Conservation (phyloP, 2,113 vertebrate genomes). For the Ammospiza caudacuta region DNA sequence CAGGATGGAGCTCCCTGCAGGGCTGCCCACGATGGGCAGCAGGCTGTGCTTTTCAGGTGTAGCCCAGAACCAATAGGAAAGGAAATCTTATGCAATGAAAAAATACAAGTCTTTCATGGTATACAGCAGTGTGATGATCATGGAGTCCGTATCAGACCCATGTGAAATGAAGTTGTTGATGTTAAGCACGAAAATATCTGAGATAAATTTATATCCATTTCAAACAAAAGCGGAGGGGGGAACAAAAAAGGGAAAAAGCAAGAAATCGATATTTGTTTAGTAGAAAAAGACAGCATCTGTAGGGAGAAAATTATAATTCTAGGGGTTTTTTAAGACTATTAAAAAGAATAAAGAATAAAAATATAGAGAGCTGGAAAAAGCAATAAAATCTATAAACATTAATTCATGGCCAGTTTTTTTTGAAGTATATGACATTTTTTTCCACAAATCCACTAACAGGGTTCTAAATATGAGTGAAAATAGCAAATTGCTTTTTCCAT, state of each 20-base stretch:
- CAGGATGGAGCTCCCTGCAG: neutral
- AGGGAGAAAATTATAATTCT: conserved; percentile 65
- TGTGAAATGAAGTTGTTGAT: neutral
- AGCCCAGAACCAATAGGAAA: neutral
- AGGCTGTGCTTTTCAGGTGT: neutral
- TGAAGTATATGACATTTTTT: conserved; percentile 49
- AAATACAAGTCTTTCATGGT: neutral
- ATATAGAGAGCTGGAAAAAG: conserved; percentile 14
- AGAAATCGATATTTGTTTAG: conserved; percentile 50
- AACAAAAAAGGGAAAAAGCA: neutral
- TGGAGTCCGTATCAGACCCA: neutral
- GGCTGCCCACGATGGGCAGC: neutral
- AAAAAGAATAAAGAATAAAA: conserved; percentile 30
- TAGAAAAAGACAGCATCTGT: conserved; percentile 55
- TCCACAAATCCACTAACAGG: conserved; percentile 61
- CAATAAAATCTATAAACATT: conserved; percentile 72
- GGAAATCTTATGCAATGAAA: neutral
- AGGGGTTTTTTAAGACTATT: conserved; percentile 24
- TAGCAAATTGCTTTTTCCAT: conserved; percentile 48
- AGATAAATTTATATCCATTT: neutral
- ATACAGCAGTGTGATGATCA: neutral
- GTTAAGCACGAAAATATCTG: neutral
- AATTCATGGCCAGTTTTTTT: conserved; percentile 69
- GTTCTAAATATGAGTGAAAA: conserved; percentile 67
- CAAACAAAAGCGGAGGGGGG: neutral